phyloP scores from a whole-genome alignment of 2,797 vertebrate genomes.

The Labeo calbasu region DNA sequence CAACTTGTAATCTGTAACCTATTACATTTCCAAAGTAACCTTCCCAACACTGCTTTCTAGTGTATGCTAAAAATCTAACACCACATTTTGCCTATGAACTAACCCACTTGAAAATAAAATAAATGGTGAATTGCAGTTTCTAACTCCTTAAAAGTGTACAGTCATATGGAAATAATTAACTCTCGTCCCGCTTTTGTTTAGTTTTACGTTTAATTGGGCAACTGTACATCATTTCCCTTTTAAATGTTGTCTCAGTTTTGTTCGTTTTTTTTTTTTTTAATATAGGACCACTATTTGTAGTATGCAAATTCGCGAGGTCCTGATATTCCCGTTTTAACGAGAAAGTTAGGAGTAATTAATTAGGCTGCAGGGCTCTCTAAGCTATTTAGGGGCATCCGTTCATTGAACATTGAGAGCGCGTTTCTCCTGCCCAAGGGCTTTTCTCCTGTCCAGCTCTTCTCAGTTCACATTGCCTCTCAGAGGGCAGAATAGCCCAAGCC shows the following conservation, averaged over 20 bases:
- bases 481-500: constrained; percentile 88
- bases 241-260: not conserved
- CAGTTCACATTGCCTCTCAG: constrained; percentile 85
- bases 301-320: constrained; percentile 16
- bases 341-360: constrained; percentile 83
- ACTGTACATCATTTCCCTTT: not conserved
- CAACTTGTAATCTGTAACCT: too few relatives aligned
- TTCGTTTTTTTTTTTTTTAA: not conserved
- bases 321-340: constrained; percentile 64
- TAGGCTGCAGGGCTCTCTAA: constrained; percentile 71
- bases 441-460: constrained; percentile 66
- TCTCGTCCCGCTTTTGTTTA: too few relatives aligned
- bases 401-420: constrained; percentile 81
- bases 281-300: not conserved
- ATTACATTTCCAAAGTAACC: too few relatives aligned
- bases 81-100: too few relatives aligned
- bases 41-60: too few relatives aligned
- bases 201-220: not conserved
- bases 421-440: constrained; percentile 41
- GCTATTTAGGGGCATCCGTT: constrained; percentile 81
- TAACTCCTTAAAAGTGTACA: too few relatives aligned
- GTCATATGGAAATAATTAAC: too few relatives aligned
- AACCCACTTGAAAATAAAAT: too few relatives aligned
- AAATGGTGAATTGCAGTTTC: too few relatives aligned
- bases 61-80: too few relatives aligned